phyloP scores from a whole-genome alignment of 2,113 vertebrate species.

The Melanerpes aurifrons region DNA sequence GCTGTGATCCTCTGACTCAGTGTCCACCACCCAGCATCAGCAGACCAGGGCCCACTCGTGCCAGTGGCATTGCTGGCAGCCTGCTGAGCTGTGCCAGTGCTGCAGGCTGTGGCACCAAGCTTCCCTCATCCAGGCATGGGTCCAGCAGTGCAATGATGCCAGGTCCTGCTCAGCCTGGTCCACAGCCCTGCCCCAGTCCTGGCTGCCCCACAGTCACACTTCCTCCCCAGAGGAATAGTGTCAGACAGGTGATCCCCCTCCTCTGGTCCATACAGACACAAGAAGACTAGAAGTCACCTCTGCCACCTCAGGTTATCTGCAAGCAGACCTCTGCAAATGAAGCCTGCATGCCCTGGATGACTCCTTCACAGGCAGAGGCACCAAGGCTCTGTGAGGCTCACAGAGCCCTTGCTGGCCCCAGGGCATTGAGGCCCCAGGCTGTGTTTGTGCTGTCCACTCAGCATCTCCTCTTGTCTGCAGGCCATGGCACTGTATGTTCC shows the following conservation, averaged over 20 bases:
- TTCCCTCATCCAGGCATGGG: not conserved
- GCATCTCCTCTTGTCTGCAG: not conserved
- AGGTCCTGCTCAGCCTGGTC: fast-evolving
- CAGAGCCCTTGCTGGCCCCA: not conserved
- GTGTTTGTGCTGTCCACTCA: not conserved
- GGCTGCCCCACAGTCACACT: not conserved
- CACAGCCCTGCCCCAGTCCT: not conserved
- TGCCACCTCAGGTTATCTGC: not conserved
- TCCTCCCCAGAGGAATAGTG: not conserved
- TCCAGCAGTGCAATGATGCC: not conserved
- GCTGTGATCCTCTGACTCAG: too few relatives aligned
- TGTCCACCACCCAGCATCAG: not conserved
- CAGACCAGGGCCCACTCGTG: not conserved
- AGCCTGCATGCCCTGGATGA: not conserved
- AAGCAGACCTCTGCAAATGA: not conserved
- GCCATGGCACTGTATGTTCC: not conserved
- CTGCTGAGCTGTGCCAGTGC: not conserved
- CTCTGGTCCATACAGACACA: not conserved
- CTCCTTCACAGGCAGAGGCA: not conserved
- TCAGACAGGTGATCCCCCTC: not conserved
- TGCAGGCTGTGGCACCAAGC: not conserved
- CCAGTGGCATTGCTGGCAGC: not conserved
- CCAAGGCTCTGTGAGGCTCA: not conserved
- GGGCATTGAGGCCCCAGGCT: not conserved
- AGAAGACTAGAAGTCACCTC: not conserved